Evolutionary conservation across 2,113 vertebrate genomes (phyloP), one percentile per base, ranked within the genome.

Genomic region (Xenopus borealis): DNA sequence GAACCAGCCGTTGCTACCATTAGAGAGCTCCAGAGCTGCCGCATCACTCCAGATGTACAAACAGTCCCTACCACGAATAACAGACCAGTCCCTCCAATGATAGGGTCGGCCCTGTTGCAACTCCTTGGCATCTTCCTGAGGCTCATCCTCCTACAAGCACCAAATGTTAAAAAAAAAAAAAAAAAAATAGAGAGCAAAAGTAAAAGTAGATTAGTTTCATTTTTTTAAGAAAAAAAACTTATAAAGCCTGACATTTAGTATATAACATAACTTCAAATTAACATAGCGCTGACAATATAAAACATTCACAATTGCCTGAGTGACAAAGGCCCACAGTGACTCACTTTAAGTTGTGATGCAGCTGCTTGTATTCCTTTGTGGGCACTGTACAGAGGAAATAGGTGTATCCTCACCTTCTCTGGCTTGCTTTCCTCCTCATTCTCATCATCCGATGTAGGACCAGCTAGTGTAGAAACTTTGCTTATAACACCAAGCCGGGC

Each of bases 31-130:
- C 47, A 99, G 90, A 19, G 97, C 97, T 14, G 97, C 97, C 46
- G 97, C 97, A 81, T 99, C 97, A 2, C 96, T 98, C 97, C 97
- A 99, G 82, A 99, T 98, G 83, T 99, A 99, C 20, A 99, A 90
- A 75, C 97, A 99, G 86, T 99, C 97, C 62, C 97, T 87, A 79
- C 97, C 97, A 18, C 97, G 86, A 80, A 99, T 98, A 82, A 99
- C 91, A 76, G 97, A 99, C 97, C 97, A 99, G 84, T 99, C 97
- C 87, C 95, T 93, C 97, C 97, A 99, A 84, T 99, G 97, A 81
- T 98, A 99, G 0, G 97, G 97, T 85, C 97, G 98, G 68, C 97
- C 95, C 85, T 98, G 97, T 78, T 97, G 95, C 66, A 98, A 83
- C 80, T 98, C 97, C 88, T 96, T 95, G 10, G 97, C 96, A 80